phyloP scores from a whole-genome alignment of 2,888 invertebrate genomes.

The Athalia cordata region DNA sequence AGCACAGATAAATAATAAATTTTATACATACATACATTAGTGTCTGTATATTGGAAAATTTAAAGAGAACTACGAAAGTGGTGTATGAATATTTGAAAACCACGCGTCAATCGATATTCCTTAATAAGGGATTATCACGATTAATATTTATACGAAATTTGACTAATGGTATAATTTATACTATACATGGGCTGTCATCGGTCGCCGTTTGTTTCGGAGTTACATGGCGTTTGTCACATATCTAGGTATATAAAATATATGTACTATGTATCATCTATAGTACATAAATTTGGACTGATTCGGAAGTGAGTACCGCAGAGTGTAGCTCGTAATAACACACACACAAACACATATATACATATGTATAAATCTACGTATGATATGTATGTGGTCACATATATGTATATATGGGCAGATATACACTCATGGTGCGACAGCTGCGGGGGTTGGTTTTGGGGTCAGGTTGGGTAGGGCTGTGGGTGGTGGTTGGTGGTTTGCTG shows the following conservation, averaged over 20 bases:
- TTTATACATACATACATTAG: background rate
- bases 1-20: no score
- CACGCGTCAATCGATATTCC: slow-evolving; percentile 1
- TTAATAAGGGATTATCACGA: background rate
- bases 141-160: slow-evolving; percentile 19
- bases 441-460: background rate
- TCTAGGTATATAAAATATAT: no score
- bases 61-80: background rate
- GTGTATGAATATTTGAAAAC: background rate
- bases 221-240: no score
- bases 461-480: background rate
- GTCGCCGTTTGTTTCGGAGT: background rate
- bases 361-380: background rate
- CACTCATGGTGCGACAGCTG: background rate
- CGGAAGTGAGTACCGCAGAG: background rate
- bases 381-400: background rate
- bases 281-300: no score
- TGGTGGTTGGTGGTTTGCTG: background rate
- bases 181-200: background rate
- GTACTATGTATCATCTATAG: no score
- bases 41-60: background rate
- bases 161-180: slow-evolving; percentile 30
- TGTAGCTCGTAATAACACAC: background rate
- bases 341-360: background rate
- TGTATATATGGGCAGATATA: no score